Evolutionary conservation across 2,888 invertebrate species (phyloP), one percentile per base, ranked within the genome.

Genomic region (Iphiclides podalirius): DNA sequence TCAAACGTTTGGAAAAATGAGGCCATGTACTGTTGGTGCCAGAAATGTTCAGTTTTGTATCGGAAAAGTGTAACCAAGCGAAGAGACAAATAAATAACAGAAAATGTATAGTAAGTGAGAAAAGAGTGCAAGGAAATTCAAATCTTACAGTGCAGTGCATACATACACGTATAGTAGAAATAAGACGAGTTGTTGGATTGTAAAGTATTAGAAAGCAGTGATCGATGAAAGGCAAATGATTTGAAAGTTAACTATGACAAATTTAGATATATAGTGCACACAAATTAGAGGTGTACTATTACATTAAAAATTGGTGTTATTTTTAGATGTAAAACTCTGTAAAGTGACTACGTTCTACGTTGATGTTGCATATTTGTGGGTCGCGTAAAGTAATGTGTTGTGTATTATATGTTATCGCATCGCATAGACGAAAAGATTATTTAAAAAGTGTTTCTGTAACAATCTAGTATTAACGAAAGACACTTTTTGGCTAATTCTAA

Each of bases 111-210:
- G 68, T 70, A 75, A 75, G 74, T 77, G 59, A 63, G 45, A 64
- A 67, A 65, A 69, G 68, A 69, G 86, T 86, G 85, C 86, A 69
- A 77, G 79, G 81, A 85, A 75, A 70, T 72, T 75, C 74, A 82
- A 85, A 82, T 71, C 66, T 79, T 80, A 80, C 70, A 68, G 86
- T 86, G 86, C 86, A 77, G 86, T 86, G 86, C 86, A 79, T 71
- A 84, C n/a, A n/a, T n/a, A n/a, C n/a, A n/a, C n/a, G n/a, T n/a
- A n/a, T 69, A 84, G 74, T 79, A 67, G 77, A 83, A 79, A 82
- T 65, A 74, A 74, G 70, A 71, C 60, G 70, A 70, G 66, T 67
- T 62, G 64, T 72, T 11, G 28, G 13, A 47, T 9, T 35, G 36
- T 45, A 45, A 39, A 44, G 60, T 61, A 66, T 61, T 64, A 54